phyloP scores from a whole-genome alignment of 1,140 invertebrate species.

The Pteromalus puparum region DNA sequence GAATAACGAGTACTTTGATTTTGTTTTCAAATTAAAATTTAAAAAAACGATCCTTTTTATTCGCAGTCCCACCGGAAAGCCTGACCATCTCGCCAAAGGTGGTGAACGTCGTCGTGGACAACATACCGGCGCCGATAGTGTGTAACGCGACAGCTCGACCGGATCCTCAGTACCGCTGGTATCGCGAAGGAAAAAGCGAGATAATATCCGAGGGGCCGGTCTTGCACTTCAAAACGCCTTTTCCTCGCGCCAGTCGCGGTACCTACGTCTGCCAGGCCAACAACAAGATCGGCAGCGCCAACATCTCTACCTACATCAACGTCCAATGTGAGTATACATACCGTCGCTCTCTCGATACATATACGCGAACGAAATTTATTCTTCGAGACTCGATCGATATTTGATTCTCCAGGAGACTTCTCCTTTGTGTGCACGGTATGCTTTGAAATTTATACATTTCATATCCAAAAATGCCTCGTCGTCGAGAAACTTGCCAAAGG shows the following conservation, averaged over 20 bases:
- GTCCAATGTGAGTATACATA: slow-evolving; percentile 84
- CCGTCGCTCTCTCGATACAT: slow-evolving; percentile 7
- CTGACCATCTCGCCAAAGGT: slow-evolving; percentile 83
- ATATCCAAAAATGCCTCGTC: too few relatives aligned
- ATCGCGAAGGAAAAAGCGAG: slow-evolving; percentile 75
- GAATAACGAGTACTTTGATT: neutral
- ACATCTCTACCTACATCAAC: slow-evolving; percentile 81
- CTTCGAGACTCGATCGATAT: neutral
- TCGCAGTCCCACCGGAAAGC: slow-evolving; percentile 90
- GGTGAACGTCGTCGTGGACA: slow-evolving; percentile 86
- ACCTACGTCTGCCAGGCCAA: slow-evolving; percentile 85
- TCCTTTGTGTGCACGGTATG: neutral
- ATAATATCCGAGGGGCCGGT: slow-evolving; percentile 75
- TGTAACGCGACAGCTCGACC: slow-evolving; percentile 87
- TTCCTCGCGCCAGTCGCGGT: slow-evolving; percentile 80
- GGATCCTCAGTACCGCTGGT: slow-evolving; percentile 82
- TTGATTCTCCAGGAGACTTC: neutral
- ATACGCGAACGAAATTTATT: neutral
- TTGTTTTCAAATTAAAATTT: too few relatives aligned
- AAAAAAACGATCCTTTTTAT: slow-evolving; percentile 20
- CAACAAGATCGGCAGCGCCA: slow-evolving; percentile 84
- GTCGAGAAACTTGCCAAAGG: too few relatives aligned
- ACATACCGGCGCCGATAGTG: slow-evolving; percentile 83
- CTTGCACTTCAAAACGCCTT: slow-evolving; percentile 77
- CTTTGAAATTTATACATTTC: neutral